These are phyloP conservation scores for Talpa occidentalis DNA, from an alignment of 2,113 vertebrate genomes.

Conservation along the genomic window DNA sequence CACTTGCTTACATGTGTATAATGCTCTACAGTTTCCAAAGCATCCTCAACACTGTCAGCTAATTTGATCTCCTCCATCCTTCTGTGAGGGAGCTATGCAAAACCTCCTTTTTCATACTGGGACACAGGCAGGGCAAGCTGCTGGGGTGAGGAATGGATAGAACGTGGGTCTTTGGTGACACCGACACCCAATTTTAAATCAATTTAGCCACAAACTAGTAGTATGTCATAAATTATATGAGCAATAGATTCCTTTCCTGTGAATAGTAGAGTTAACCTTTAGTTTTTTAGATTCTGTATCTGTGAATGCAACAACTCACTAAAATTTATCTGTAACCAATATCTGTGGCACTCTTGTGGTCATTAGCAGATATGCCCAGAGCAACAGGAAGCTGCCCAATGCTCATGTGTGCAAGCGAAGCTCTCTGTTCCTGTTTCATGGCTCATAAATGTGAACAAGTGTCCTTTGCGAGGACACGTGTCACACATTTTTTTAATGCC, in stretches of 20 bases:
- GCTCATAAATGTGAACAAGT: background rate
- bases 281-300: background rate
- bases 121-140: background rate
- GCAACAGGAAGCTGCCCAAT: background rate
- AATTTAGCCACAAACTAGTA: background rate
- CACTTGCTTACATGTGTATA: slow-evolving; percentile 18
- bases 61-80: background rate
- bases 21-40: slow-evolving; percentile 24
- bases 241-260: background rate
- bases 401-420: rapidly evolving
- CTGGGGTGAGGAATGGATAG: background rate
- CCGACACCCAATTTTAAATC: slow-evolving; percentile 14
- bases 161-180: slow-evolving; percentile 1
- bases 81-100: background rate
- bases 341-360: background rate
- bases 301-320: background rate
- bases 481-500: too few species aligned
- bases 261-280: background rate
- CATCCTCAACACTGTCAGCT: background rate
- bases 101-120: background rate
- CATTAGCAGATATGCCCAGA: background rate
- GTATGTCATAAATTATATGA: background rate
- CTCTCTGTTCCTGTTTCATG: background rate
- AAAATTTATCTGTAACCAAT: background rate
- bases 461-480: background rate